phyloP scores from a whole-genome alignment of 2,113 vertebrate species.

The Aspiorhynchus laticeps region DNA sequence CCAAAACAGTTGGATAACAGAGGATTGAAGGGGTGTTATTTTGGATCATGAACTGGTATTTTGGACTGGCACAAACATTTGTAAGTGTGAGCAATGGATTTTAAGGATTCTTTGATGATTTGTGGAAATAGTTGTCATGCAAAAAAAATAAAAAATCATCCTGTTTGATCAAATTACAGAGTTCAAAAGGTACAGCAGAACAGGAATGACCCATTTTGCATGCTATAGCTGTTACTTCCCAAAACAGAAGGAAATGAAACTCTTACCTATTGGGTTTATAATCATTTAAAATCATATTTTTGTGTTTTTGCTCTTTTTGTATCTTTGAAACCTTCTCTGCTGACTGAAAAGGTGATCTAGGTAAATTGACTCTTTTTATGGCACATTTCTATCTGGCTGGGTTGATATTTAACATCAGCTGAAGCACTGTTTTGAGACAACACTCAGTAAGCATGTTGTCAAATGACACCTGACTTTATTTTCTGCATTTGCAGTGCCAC shows the following conservation, averaged over 20 bases:
- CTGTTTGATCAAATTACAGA: not conserved
- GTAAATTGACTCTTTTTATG: slow-evolving; percentile 71
- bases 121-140: not conserved
- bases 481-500: slow-evolving; percentile 43
- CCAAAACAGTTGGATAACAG: no score
- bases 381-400: slow-evolving; percentile 39
- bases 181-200: not conserved
- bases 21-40: no score
- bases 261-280: not conserved
- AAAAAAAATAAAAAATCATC: not conserved
- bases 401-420: slow-evolving; percentile 51
- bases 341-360: slow-evolving; percentile 77
- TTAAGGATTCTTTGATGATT: not conserved
- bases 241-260: not conserved
- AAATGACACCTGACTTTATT: slow-evolving; percentile 48
- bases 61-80: not conserved
- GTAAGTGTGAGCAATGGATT: not conserved
- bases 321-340: slow-evolving; percentile 66
- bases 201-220: slow-evolving; percentile 8
- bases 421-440: slow-evolving; percentile 57
- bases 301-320: slow-evolving; percentile 67
- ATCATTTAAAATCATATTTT: slow-evolving; percentile 23
- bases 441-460: slow-evolving; percentile 75
- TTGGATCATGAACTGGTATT: no score
- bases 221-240: not conserved